A percentile compares a stretch with the other conserved stretches of the same genome.
Evolutionary conservation across 2,888 invertebrate species (phyloP).

Genomic region (Sminthurinus aureus): DNA sequence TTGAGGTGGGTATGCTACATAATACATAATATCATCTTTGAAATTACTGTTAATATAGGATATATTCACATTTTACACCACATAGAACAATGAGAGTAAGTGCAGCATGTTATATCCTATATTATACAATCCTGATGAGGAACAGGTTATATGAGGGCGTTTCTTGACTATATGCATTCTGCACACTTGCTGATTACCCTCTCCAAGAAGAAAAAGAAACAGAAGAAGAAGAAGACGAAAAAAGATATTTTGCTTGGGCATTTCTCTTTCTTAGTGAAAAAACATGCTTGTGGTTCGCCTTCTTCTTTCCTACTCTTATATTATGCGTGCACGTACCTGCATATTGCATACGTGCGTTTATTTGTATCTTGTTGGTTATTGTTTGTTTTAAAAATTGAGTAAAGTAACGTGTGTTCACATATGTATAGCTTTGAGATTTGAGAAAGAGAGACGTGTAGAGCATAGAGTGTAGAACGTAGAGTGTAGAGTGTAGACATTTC

Average conservation of each 20-base stretch:
- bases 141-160: conserved; percentile 3
- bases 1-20: not conserved
- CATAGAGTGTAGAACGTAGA: no score
- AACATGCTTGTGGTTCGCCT: not conserved
- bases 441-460: not conserved
- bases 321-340: conserved; percentile 14
- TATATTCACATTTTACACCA: not conserved
- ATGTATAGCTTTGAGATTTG: no score
- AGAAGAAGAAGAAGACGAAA: no score
- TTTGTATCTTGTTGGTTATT: not conserved
- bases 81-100: not conserved
- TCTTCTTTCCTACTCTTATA: not conserved
- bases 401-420: not conserved
- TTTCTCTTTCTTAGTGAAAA: not conserved
- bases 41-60: not conserved
- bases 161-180: conserved; percentile 6
- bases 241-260: no score
- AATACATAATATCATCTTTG: not conserved
- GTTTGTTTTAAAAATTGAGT: not conserved
- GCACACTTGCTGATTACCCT: conserved; percentile 13
- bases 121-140: not conserved
- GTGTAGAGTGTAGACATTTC: conserved; percentile 6
- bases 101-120: no score
- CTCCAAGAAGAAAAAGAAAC: not conserved
- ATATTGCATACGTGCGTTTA: conserved; percentile 37